A percentile compares a stretch with the other conserved stretches of the same genome.
Evolutionary conservation across 2,797 vertebrate species (phyloP).

Genomic region (Helostoma temminkii): DNA sequence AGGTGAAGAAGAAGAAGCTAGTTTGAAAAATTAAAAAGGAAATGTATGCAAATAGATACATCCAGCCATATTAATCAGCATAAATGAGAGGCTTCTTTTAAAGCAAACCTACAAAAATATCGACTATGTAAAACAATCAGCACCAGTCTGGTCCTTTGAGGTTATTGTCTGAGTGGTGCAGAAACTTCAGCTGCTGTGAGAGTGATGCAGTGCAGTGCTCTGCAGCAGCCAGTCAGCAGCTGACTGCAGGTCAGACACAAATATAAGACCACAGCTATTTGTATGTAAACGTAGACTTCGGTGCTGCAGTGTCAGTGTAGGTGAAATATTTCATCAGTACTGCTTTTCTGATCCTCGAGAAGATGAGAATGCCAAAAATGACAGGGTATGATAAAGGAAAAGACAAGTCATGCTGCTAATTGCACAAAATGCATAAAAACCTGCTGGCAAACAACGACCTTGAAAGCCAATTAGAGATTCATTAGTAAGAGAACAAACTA

Average conservation of each 20-base stretch:
- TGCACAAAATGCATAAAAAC: background rate
- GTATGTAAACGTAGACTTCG: conserved; percentile 30
- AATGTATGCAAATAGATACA: too few species aligned
- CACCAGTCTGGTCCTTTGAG: background rate
- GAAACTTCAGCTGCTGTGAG: background rate
- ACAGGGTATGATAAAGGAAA: background rate
- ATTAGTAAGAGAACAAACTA: background rate
- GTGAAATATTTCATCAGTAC: background rate
- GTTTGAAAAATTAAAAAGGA: too few species aligned
- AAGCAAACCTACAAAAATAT: too few species aligned
- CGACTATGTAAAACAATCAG: background rate
- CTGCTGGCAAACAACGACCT: conserved; percentile 9
- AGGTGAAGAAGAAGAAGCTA: too few species aligned
- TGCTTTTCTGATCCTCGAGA: background rate
- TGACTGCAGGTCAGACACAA: conserved; percentile 43
- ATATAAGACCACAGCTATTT: background rate
- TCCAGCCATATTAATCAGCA: too few species aligned
- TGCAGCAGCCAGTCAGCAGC: conserved; percentile 46
- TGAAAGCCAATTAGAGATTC: background rate
- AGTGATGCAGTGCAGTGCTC: conserved; percentile 73
- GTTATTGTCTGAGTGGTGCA: conserved; percentile 23
- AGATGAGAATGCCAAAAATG: background rate
- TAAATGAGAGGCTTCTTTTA: background rate
- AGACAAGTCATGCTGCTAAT: background rate
- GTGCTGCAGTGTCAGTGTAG: conserved; percentile 36